Evolutionary conservation across 2,888 invertebrate species (phyloP).

Genomic region (Cenopis cana): DNA sequence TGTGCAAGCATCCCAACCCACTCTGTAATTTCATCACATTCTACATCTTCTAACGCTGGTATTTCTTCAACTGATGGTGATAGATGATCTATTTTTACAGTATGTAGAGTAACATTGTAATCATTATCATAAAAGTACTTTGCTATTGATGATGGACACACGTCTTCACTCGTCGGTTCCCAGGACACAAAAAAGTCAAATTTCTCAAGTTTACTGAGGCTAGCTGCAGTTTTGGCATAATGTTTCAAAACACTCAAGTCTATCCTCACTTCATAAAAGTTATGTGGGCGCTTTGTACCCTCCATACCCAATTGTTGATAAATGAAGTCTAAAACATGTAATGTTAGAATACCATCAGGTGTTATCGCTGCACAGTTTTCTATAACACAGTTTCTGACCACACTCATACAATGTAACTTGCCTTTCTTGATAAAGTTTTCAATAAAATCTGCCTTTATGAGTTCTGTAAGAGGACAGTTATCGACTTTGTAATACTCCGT

Average conservation of each 20-base stretch:
- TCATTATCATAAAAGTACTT: conserved; percentile 71
- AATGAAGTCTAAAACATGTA: conserved; percentile 66
- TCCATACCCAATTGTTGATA: conserved; percentile 76
- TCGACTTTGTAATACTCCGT: conserved; percentile 70
- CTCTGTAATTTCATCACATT: conserved; percentile 71
- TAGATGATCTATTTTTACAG: conserved; percentile 54
- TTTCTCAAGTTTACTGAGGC: conserved; percentile 61
- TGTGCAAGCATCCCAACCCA: conserved; percentile 75
- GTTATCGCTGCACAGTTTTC: conserved; percentile 72
- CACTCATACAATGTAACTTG: conserved; percentile 65
- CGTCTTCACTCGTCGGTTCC: conserved; percentile 65
- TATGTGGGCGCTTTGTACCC: conserved; percentile 66
- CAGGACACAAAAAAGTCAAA: conserved; percentile 68
- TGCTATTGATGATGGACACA: conserved; percentile 77
- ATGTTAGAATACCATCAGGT: conserved; percentile 67
- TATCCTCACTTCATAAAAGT: conserved; percentile 68
- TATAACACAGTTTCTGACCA: conserved; percentile 66
- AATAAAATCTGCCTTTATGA: conserved; percentile 67
- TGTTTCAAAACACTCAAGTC: conserved; percentile 61
- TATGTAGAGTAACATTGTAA: conserved; percentile 57
- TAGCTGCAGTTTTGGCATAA: conserved; percentile 55
- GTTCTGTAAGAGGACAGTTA: conserved; percentile 63
- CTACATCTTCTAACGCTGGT: conserved; percentile 65
- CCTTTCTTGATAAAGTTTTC: conserved; percentile 72
- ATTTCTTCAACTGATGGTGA: conserved; percentile 63